Evolutionary conservation across 92 coral and sea anemone species (phyloP).

Genomic region (Heliopora coerulea): DNA sequence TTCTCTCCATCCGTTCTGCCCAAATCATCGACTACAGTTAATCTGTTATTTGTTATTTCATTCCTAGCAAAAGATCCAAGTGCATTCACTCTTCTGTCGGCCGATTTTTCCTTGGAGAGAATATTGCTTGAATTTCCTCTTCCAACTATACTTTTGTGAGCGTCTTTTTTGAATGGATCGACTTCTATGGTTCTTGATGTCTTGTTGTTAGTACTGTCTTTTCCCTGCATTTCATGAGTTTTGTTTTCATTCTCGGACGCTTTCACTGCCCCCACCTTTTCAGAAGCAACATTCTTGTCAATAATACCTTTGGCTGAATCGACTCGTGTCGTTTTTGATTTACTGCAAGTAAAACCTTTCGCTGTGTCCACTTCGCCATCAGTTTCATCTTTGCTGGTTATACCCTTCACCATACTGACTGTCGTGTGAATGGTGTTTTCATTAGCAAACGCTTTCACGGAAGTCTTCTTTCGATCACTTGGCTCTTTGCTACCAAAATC

Average conservation of each 20-base stretch:
- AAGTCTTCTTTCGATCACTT: background rate
- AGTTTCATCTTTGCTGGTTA: background rate
- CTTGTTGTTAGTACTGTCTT: background rate
- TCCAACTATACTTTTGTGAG: background rate
- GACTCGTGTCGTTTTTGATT: background rate
- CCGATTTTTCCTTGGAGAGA: background rate
- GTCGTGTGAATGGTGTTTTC: background rate
- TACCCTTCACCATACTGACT: background rate
- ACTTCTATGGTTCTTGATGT: background rate
- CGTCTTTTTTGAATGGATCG: background rate
- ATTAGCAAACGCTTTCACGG: background rate
- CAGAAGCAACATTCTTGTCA: background rate
- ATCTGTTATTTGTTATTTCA: background rate
- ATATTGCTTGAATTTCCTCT: background rate
- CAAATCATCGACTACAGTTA: background rate
- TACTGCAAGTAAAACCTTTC: background rate
- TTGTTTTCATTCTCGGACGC: background rate
- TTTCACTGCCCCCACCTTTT: background rate
- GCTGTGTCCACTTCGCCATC: background rate
- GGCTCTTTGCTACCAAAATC: background rate
- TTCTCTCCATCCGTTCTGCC: background rate
- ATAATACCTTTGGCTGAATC: background rate
- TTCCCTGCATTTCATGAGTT: background rate
- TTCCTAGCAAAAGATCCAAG: background rate
- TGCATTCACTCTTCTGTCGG: background rate